These are phyloP conservation scores for Uria lomvia DNA, from an alignment of 2,113 vertebrate species.

Conservation along the genomic window DNA sequence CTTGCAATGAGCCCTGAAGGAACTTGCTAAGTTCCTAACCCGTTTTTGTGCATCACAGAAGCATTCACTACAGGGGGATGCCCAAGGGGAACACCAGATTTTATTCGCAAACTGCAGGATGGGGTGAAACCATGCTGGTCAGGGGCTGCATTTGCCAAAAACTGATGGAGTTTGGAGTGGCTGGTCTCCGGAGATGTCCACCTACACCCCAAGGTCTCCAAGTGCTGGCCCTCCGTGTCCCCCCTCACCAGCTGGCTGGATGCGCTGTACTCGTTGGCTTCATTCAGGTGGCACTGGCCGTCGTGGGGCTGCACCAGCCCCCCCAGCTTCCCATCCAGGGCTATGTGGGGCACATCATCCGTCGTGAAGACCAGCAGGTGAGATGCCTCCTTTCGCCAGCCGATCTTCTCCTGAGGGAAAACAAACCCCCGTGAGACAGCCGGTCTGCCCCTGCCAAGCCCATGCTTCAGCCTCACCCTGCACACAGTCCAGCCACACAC, in stretches of 20 bases:
- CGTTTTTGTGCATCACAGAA: background rate
- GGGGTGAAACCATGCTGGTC: background rate
- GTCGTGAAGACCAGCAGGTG: constrained; percentile 95
- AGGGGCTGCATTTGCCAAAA: background rate
- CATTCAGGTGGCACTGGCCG: constrained; percentile 89
- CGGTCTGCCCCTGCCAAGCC: background rate
- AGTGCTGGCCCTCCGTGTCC: background rate
- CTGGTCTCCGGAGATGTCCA: background rate
- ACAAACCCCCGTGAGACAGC: background rate
- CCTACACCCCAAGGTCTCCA: accelerated
- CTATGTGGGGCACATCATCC: constrained; percentile 92
- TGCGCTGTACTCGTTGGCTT: constrained; percentile 86
- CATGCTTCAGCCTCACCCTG: background rate
- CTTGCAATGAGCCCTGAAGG: background rate
- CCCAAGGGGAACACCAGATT: background rate
- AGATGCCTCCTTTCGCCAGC: constrained; percentile 94
- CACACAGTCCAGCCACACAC: background rate
- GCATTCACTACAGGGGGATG: background rate
- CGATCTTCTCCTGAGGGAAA: constrained; percentile 83
- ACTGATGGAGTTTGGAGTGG: background rate
- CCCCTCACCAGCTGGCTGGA: constrained; percentile 87
- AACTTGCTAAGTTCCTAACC: background rate
- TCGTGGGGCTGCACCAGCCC: constrained; percentile 95
- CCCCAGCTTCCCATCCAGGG: constrained; percentile 91
- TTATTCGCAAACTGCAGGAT: background rate